These are phyloP conservation scores for Sinella curviseta DNA, from an alignment of 1,140 invertebrate species.

Conservation along the genomic window DNA sequence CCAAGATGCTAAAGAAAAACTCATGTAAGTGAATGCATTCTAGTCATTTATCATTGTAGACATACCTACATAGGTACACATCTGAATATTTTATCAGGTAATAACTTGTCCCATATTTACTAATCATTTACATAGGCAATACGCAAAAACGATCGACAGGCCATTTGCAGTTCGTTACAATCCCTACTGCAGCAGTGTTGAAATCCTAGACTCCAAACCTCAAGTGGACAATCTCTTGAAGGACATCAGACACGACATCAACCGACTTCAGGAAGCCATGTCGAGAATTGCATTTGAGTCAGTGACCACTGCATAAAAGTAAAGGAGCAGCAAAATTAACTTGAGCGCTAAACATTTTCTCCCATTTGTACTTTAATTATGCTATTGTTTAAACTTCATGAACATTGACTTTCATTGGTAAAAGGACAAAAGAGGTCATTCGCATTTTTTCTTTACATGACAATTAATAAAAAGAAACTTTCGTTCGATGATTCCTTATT, in stretches of 20 bases:
- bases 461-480: too few relatives aligned
- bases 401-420: too few relatives aligned
- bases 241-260: constrained; percentile 76
- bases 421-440: too few relatives aligned
- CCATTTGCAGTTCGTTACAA: constrained; percentile 94
- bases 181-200: constrained; percentile 89
- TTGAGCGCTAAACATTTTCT: too few relatives aligned
- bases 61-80: too few relatives aligned
- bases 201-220: constrained; percentile 83
- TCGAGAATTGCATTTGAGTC: constrained; percentile 27
- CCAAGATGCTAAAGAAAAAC: constrained; percentile 92
- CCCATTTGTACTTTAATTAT: too few relatives aligned
- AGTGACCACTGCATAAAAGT: too few relatives aligned
- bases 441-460: too few relatives aligned
- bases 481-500: too few relatives aligned
- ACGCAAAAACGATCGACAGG: constrained; percentile 84
- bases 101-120: not conserved
- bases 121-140: constrained; percentile 71
- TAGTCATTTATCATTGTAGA: not conserved
- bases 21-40: constrained; percentile 87
- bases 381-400: too few relatives aligned
- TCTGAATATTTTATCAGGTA: too few relatives aligned
- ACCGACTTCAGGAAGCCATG: constrained; percentile 60
- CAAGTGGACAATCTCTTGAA: constrained; percentile 75
- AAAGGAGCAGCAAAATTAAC: too few relatives aligned